Conservation (phyloP, 2,113 vertebrate genomes). For the Rousettus leschenaultii region DNA sequence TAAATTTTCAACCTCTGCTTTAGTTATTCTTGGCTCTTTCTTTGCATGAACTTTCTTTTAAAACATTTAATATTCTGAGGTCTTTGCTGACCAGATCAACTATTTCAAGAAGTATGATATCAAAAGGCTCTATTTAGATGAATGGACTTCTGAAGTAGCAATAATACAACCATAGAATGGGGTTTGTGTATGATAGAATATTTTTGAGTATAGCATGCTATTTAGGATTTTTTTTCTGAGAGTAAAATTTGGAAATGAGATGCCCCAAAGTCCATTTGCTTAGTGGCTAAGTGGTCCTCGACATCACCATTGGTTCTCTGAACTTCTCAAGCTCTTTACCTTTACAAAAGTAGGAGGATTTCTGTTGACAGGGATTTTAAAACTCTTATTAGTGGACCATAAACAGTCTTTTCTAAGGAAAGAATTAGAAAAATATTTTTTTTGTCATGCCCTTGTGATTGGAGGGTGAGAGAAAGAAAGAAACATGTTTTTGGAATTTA, state of each 20-base stretch:
- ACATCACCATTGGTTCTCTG: background rate
- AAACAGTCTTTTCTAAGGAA: background rate
- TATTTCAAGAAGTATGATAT: background rate
- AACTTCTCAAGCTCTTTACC: background rate
- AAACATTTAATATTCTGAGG: constrained; percentile 27
- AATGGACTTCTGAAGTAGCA: background rate
- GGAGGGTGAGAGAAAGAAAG: background rate
- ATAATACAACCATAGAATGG: background rate
- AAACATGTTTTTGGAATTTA: constrained; percentile 58
- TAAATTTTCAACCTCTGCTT: background rate
- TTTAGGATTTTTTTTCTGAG: background rate
- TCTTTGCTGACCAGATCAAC: background rate
- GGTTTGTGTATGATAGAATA: background rate
- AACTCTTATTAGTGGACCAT: background rate
- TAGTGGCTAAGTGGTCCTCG: background rate
- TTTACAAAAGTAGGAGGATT: background rate
- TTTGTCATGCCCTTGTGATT: constrained; percentile 27
- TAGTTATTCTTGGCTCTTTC: background rate
- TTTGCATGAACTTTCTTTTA: background rate
- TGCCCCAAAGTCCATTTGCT: background rate
- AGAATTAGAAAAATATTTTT: background rate
- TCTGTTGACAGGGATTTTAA: background rate
- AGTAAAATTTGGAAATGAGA: background rate
- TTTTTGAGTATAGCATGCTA: background rate
- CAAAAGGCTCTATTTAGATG: background rate